phyloP scores from a whole-genome alignment of 2,888 invertebrate species.

The Hymenopus coronatus region DNA sequence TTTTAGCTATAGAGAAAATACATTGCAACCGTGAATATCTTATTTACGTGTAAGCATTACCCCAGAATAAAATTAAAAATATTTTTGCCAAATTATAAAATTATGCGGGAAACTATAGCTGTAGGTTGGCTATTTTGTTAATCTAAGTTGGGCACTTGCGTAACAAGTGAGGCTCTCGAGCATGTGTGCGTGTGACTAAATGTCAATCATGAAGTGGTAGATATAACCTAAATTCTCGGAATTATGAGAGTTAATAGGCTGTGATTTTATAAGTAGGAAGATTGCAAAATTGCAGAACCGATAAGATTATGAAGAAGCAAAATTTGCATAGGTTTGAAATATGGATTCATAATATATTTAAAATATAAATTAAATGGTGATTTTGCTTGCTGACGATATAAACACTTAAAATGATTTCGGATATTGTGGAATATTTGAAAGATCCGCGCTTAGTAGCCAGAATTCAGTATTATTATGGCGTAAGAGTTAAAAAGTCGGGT shows the following conservation, averaged over 20 bases:
- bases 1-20: too few relatives aligned
- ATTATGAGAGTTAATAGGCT: not conserved
- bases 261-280: not conserved
- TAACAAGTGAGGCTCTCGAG: not conserved
- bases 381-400: not conserved
- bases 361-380: not conserved
- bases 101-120: too few relatives aligned
- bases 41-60: too few relatives aligned
- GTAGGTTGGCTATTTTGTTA: too few relatives aligned
- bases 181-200: not conserved
- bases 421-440: constrained; percentile 63
- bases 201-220: not conserved
- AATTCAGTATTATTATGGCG: constrained; percentile 78
- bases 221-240: not conserved
- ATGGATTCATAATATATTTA: not conserved
- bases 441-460: constrained; percentile 72
- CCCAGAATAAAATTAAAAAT: too few relatives aligned
- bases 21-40: too few relatives aligned
- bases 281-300: not conserved
- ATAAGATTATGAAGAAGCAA: not conserved
- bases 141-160: not conserved
- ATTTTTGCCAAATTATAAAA: too few relatives aligned
- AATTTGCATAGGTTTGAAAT: not conserved
- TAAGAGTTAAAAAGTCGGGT: constrained; percentile 44
- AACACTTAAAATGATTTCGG: constrained; percentile 8